Conservation (phyloP, 1,140 invertebrate genomes). For the Sinonovacula constricta region DNA sequence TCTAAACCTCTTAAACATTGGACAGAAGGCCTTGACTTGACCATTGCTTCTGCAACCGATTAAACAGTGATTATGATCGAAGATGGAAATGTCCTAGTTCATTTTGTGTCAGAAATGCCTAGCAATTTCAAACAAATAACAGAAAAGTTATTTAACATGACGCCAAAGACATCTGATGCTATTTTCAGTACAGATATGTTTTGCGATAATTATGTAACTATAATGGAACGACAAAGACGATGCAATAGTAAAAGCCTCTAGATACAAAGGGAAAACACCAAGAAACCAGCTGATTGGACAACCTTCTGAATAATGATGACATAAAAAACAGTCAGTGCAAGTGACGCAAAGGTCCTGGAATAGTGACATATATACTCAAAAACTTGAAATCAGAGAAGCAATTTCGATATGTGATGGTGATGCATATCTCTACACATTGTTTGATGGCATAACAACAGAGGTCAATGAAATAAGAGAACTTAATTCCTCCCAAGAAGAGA, state of each 20-base stretch:
- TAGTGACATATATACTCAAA: constrained; percentile 7
- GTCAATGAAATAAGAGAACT: not conserved
- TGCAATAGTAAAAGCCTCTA: constrained; percentile 9
- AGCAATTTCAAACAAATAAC: constrained; percentile 12
- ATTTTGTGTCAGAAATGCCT: constrained; percentile 30
- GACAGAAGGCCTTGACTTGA: constrained; percentile 22
- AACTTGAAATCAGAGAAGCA: constrained; percentile 31
- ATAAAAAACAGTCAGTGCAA: constrained; percentile 45
- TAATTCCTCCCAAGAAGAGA: constrained; percentile 40
- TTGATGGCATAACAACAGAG: not conserved
- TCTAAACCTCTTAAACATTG: constrained; percentile 28
- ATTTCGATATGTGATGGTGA: constrained; percentile 39
- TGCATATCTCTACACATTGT: constrained; percentile 7
- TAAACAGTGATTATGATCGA: constrained; percentile 10
- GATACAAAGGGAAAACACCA: constrained; percentile 38
- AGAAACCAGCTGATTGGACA: constrained; percentile 43
- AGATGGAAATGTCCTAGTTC: constrained; percentile 48
- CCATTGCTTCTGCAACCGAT: constrained; percentile 13
- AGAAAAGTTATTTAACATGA: constrained; percentile 12
- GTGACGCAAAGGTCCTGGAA: constrained; percentile 30
- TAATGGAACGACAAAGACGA: constrained; percentile 15
- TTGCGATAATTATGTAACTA: not conserved
- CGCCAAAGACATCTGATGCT: constrained; percentile 2
- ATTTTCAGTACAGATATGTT: constrained; percentile 14
- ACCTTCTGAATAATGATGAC: constrained; percentile 54